These are phyloP conservation scores for Sarcophaga carnaria DNA, from an alignment of 2,888 invertebrate species.

Conservation along the genomic window DNA sequence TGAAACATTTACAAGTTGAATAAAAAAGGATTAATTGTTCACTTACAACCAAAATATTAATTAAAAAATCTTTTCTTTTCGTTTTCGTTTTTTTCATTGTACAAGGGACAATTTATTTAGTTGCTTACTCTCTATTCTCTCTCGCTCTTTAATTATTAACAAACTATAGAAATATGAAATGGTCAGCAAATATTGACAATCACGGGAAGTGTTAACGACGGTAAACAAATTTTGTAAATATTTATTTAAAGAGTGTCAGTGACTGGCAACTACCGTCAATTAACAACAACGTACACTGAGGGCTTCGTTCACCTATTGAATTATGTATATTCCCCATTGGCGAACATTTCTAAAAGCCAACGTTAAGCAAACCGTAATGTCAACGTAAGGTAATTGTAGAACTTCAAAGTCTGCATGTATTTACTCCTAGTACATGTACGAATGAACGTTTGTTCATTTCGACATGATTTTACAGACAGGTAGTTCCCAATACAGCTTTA, in stretches of 20 bases:
- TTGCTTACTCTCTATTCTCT: background rate
- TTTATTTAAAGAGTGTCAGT: conserved; percentile 56
- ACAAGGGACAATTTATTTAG: background rate
- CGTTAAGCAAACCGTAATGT: too few relatives aligned
- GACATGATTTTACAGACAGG: conserved; percentile 62
- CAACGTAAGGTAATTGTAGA: background rate
- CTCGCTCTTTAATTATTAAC: background rate
- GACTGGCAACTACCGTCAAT: background rate
- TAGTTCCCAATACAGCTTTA: conserved; percentile 57
- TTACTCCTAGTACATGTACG: conserved; percentile 3
- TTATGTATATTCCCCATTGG: background rate
- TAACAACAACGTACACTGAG: conserved; percentile 35
- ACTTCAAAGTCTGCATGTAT: background rate
- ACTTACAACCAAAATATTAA: background rate
- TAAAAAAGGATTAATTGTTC: conserved; percentile 21
- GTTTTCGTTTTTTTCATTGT: background rate
- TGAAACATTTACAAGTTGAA: background rate
- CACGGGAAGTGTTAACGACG: conserved; percentile 9
- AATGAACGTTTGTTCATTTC: conserved; percentile 30
- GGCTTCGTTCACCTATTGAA: conserved; percentile 28
- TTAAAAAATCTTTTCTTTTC: background rate
- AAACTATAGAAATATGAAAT: background rate
- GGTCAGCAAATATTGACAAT: conserved; percentile 10
- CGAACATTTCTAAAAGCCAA: background rate
- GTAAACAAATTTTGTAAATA: conserved; percentile 54